Base-by-base conservation (phyloP, 2,113 vertebrate species). In the Trematomus loennbergii region DNA sequence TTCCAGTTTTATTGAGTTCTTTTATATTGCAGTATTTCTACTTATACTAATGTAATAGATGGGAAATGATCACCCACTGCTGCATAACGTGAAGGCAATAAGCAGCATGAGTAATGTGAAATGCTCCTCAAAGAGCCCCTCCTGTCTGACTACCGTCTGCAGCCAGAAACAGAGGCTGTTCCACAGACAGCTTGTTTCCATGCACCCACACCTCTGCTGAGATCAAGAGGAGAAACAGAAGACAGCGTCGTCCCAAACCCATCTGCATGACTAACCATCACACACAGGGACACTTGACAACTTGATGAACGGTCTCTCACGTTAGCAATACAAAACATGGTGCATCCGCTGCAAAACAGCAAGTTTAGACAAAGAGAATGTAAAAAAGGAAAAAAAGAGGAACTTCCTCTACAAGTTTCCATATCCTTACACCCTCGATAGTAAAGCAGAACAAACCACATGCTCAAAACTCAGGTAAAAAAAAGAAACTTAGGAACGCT, bases 201-300 rank as follows among this genome's bases (percentile, higher is more conserved):
- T 81, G 55, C 29, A 84, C 20, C 22, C 64, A 85, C 74, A 77
- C 43, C 43, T 79, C 63, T 57, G 55, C 63, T 57, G 78, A 63
- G 60, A 69, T 48, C 46, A 49, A 69, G 60, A 29, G 43, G 49
- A 45, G 65, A 62, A 66, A 68, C 75, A 62, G 57, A 78, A 72
- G 63, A 62, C 69, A 55, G 58, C 3, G 36, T 76, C 71, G 78
- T 62, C 61, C 79, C 72, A 89, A 64, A 91, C 84, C 60, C 76
- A 59, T 92, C 79, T 83, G 53, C 73, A 83, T 92, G 89, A 88
- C 83, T 86, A 86, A 89, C 72, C 55, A 79, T 79, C 76, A 72
- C 77, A 81, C 53, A 84, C 50, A 52, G 20, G 33, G 64, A 77
- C 78, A 69, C 64, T 6, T 74, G 80, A 89, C 81, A 79, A 71